These are phyloP conservation scores for Caenorhabditis imperialis DNA, from an alignment of 2,888 invertebrate species.

Conservation along the genomic window DNA sequence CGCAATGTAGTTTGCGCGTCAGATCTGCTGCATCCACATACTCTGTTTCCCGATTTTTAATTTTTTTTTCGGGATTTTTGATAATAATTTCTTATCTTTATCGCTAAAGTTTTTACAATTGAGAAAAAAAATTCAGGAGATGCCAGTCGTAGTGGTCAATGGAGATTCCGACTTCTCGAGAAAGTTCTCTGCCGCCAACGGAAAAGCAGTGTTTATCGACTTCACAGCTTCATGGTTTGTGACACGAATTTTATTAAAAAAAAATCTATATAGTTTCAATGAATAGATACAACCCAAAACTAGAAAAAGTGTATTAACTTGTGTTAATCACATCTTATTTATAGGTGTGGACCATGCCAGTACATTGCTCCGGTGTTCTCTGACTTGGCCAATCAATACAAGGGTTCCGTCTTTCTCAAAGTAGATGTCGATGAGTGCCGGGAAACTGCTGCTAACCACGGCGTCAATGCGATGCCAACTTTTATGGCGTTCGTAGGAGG, in stretches of 20 bases:
- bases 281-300: too few species aligned
- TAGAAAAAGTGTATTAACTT: too few species aligned
- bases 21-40: constrained; percentile 9
- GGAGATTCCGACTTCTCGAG: constrained; percentile 40
- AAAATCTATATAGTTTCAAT: background rate
- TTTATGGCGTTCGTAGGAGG: constrained; percentile 91
- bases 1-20: constrained; percentile 24
- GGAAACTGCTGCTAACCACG: constrained; percentile 85
- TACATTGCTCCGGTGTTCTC: constrained; percentile 93
- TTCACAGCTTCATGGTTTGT: constrained; percentile 48
- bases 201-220: constrained; percentile 41
- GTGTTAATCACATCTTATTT: too few species aligned
- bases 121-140: too few species aligned
- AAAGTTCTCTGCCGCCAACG: constrained; percentile 29
- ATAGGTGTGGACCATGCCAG: constrained; percentile 96
- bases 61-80: too few species aligned
- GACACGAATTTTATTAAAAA: too few species aligned
- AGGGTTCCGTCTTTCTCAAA: constrained; percentile 87
- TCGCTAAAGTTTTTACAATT: too few species aligned
- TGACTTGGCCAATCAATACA: constrained; percentile 89
- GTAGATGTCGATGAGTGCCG: constrained; percentile 88
- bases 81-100: too few species aligned
- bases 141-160: constrained; percentile 35
- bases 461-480: constrained; percentile 97
- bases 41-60: background rate